Conservation (phyloP, 2,797 vertebrate species). For the Novumbra hubbsi region DNA sequence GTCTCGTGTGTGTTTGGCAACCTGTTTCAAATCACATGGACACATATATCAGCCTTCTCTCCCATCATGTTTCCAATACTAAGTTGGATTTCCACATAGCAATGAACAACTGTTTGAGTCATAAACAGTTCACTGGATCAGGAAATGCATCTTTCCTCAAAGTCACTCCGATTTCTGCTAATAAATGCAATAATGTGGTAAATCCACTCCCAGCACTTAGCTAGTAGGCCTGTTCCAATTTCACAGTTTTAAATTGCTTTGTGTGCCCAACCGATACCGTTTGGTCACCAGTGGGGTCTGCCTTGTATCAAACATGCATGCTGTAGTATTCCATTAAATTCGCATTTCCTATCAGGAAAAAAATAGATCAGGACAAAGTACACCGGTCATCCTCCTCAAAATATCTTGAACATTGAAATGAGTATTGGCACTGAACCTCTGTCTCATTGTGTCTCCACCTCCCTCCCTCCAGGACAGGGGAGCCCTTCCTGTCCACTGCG, state of each 20-base stretch:
- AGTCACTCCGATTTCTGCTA: neutral
- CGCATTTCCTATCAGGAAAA: neutral
- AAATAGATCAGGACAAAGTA: neutral
- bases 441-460: neutral
- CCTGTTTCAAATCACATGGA: neutral
- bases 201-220: neutral
- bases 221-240: neutral
- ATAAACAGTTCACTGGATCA: neutral
- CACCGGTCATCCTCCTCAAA: too few species aligned
- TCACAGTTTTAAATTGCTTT: neutral
- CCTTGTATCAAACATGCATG: neutral
- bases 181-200: neutral
- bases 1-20: neutral
- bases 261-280: neutral
- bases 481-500: slow-evolving; percentile 86
- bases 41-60: neutral
- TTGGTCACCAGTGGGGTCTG: too few species aligned
- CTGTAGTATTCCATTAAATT: neutral
- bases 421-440: neutral
- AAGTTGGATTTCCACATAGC: neutral
- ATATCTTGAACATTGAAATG: neutral
- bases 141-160: neutral
- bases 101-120: neutral
- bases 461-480: slow-evolving; percentile 77
- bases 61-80: neutral